These are phyloP conservation scores for Coelinius sp. DNA, from an alignment of 2,888 invertebrate species.

Conservation along the genomic window DNA sequence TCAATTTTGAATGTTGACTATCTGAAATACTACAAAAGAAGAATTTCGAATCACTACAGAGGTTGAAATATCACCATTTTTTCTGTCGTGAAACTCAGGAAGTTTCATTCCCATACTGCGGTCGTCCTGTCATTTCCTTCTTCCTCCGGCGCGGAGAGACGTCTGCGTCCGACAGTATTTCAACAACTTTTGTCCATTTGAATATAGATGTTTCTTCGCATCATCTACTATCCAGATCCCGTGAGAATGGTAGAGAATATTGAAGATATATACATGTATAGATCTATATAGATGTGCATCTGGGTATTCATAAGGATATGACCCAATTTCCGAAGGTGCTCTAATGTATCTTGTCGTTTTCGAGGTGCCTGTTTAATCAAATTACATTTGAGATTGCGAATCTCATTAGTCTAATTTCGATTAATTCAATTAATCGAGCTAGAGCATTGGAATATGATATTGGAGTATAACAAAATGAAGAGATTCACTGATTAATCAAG, in stretches of 20 bases:
- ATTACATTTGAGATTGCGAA: no score
- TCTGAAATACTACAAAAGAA: neutral
- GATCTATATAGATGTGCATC: conserved; percentile 33
- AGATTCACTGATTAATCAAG: no score
- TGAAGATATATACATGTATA: conserved; percentile 54
- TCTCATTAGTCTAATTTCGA: no score
- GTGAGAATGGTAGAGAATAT: conserved; percentile 62
- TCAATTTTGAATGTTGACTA: no score
- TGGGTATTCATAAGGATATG: neutral
- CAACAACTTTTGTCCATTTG: conserved; percentile 67
- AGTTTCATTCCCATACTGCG: conserved; percentile 18
- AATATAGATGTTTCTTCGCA: conserved; percentile 55
- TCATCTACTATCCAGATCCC: conserved; percentile 44
- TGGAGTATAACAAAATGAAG: no score
- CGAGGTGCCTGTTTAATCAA: no score
- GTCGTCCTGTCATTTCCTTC: conserved; percentile 18
- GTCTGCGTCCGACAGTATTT: conserved; percentile 69
- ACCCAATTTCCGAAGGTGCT: neutral
- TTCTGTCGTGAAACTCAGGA: neutral
- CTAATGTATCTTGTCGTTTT: neutral
- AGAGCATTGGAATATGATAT: no score
- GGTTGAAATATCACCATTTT: conserved; percentile 11
- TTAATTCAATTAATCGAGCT: no score
- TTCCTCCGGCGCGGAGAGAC: conserved; percentile 47
- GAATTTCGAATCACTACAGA: neutral